A percentile compares a stretch with the other conserved stretches of the same genome.
Conservation (phyloP, 2,113 vertebrate species). For the Lutjanus erythropterus region DNA sequence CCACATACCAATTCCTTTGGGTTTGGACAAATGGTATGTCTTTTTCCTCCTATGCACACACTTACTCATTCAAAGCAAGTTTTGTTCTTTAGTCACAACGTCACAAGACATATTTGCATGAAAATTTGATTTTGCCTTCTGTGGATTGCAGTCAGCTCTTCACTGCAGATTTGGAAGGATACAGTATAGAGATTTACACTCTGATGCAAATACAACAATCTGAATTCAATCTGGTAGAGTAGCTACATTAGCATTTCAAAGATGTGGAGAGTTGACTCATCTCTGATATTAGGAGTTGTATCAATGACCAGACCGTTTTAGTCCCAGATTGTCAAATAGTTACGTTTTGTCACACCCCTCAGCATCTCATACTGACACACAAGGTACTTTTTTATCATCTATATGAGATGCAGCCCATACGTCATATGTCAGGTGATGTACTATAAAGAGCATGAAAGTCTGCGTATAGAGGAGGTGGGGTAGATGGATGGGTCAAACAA, state of each 20-base stretch:
- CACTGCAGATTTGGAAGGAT: background rate
- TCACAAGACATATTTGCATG: background rate
- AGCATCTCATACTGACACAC: too few species aligned
- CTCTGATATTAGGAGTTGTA: background rate
- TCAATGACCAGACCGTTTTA: too few species aligned
- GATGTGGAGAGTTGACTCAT: background rate
- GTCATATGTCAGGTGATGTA: too few species aligned
- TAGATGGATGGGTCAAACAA: too few species aligned
- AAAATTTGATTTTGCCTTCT: constrained; percentile 22
- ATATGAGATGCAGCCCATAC: too few species aligned
- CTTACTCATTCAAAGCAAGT: background rate
- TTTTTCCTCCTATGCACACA: background rate
- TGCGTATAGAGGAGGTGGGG: too few species aligned
- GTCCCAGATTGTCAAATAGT: too few species aligned
- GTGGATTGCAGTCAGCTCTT: background rate
- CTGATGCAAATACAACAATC: background rate
- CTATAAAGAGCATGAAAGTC: too few species aligned
- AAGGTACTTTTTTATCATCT: too few species aligned
- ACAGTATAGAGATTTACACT: background rate
- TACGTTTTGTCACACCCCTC: too few species aligned
- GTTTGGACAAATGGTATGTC: constrained; percentile 87
- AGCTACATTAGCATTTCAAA: background rate
- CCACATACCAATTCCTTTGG: constrained; percentile 84
- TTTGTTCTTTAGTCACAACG: background rate
- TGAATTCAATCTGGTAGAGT: background rate